phyloP scores from a whole-genome alignment of 2,888 invertebrate species.

The Aporophyla lueneburgensis region DNA sequence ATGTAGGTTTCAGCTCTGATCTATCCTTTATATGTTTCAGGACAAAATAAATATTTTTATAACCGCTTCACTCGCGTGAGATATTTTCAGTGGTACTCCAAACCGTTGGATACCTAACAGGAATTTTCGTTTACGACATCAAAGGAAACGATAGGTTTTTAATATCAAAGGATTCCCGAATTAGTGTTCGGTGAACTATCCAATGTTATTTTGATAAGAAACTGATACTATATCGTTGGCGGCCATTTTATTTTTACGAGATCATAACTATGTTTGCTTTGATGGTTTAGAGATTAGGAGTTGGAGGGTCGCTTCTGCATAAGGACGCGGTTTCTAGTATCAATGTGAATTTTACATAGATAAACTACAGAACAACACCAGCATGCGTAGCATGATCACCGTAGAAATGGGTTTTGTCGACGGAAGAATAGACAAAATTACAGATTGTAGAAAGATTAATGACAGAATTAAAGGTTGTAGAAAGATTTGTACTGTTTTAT shows the following conservation, averaged over 20 bases:
- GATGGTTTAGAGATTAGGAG: background rate
- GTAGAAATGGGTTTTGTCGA: no score
- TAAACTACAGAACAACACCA: no score
- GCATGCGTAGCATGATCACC: no score
- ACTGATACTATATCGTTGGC: background rate
- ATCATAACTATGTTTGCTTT: background rate
- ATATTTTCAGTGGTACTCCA: constrained; percentile 40
- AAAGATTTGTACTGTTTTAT: no score
- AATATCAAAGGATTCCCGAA: constrained; percentile 56
- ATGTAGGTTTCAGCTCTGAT: background rate
- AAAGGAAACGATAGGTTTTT: constrained; percentile 57
- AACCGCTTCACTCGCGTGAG: constrained; percentile 1
- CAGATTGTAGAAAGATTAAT: no score
- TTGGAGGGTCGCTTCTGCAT: background rate
- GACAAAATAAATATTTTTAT: constrained; percentile 11
- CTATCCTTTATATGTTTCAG: background rate
- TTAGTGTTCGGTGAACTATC: constrained; percentile 58
- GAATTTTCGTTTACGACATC: constrained; percentile 51
- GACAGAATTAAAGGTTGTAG: no score
- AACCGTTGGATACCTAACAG: constrained; percentile 24
- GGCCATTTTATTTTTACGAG: constrained; percentile 14
- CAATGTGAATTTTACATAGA: background rate
- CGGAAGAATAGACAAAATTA: no score
- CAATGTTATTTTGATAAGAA: constrained; percentile 38
- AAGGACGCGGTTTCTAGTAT: background rate